Percentiles rank a stretch among this genome's conserved stretches.
phyloP scores from a whole-genome alignment of 2,797 vertebrate species.

The Mycteria americana region DNA sequence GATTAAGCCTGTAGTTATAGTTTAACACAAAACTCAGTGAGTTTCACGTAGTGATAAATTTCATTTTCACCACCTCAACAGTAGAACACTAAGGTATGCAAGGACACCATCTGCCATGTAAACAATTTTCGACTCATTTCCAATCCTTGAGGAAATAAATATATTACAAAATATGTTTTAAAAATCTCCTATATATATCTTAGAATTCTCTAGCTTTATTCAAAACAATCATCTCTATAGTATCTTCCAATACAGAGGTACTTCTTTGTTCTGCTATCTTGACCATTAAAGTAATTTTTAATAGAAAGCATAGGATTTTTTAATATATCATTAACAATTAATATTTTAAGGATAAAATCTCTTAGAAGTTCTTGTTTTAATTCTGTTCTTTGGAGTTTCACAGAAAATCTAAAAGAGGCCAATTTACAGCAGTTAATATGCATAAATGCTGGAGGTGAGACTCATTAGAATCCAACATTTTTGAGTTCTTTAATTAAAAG shows the following conservation, averaged over 20 bases:
- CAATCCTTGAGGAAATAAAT: neutral
- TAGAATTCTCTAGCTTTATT: neutral
- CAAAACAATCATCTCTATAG: neutral
- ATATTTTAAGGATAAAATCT: conserved; percentile 3
- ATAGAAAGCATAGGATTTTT: neutral
- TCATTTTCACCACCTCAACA: neutral
- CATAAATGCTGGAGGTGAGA: neutral
- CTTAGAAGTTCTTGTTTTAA: neutral
- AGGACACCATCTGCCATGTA: neutral
- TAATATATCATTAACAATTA: neutral
- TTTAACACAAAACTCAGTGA: neutral
- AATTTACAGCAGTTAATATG: neutral
- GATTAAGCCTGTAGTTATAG: neutral
- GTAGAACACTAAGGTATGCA: neutral
- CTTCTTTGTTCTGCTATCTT: neutral
- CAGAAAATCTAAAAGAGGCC: neutral
- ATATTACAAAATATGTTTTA: neutral
- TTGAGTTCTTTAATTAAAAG: neutral
- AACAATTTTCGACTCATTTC: neutral
- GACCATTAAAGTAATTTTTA: neutral
- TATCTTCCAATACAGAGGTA: neutral
- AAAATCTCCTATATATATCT: neutral
- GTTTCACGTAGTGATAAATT: neutral
- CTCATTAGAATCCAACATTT: neutral
- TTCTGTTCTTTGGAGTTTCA: neutral